Base-by-base conservation (phyloP, 2,888 invertebrate species). In the Melipona bicolor region DNA sequence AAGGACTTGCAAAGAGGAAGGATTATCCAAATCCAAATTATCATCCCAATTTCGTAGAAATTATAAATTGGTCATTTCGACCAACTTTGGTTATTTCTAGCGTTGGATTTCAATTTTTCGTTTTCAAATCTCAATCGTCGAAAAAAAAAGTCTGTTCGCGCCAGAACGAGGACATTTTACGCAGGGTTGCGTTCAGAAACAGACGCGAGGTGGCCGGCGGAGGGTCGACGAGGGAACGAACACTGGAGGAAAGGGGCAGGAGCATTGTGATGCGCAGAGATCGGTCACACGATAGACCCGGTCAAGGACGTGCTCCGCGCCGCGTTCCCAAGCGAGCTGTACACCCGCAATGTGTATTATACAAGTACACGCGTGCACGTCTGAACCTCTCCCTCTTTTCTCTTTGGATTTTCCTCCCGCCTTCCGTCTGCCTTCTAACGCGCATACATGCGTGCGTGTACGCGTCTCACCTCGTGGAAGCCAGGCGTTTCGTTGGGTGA, bases 211-310 rank as follows among this genome's bases (percentile, higher is more conserved):
- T 89, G 27, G 50, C 50, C 61, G 79, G 75, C 27, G 80, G 82
- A 81, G 79, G 89, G 83, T 78, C 81, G 79, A 76, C 81, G 82
- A 88, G 73, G 80, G 75, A 82, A 72, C 87, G 86, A 84, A 78
- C 82, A 84, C 79, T 43, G 43, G 89, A 86, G 90, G 88, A 84
- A 85, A 84, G 90, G 86, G 89, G 90, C 85, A 85, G 85, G 88
- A 87, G 92, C 90, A 94, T 94, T 94, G 93, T 93, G 93, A 93
- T 93, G 93, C 88, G 88, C 91, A 80, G 89, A 93, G 94, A 94
- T 94, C 92, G 92, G 93, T 94, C 94, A 93, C 94, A 94, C 94
- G 94, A 94, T 94, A 94, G 92, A 93, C 91, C 93, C 91, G 94
- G 94, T 94, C 94, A 94, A 94, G 94, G 94, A 94, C 94, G 93